Percentiles rank a stretch among this genome's conserved stretches.
Evolutionary conservation across 2,888 invertebrate species (phyloP).

Genomic region (Zaprionus obscuricornis): DNA sequence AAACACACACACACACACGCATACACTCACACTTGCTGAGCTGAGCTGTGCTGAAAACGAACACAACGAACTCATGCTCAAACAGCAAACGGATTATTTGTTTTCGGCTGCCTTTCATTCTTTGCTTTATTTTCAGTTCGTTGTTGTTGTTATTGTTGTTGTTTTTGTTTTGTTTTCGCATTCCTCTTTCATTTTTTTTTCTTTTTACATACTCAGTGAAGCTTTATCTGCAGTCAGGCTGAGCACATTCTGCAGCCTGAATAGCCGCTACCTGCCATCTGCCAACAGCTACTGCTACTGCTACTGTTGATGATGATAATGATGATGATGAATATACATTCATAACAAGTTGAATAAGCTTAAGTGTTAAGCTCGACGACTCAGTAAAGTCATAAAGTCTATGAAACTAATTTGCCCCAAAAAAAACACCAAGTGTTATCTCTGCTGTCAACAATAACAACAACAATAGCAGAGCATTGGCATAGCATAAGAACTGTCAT

Average conservation of each 20-base stretch:
- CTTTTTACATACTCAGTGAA: conserved; percentile 12
- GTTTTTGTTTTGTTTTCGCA: conserved; percentile 2
- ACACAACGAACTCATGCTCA: too few relatives aligned
- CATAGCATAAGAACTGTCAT: conserved; percentile 15
- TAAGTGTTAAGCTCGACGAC: conserved; percentile 29
- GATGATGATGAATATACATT: conserved; percentile 35
- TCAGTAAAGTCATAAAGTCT: conserved; percentile 7
- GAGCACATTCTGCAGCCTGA: conserved; percentile 35
- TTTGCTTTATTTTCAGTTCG: conserved; percentile 39
- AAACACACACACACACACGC: conserved; percentile 20
- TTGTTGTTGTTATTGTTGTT: conserved; percentile 1
- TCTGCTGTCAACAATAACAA: too few relatives aligned
- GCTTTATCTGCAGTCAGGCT: conserved; percentile 47
- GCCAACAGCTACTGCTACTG: background rate
- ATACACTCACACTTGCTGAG: conserved; percentile 36
- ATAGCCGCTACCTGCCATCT: conserved; percentile 24
- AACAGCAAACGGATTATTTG: conserved; percentile 69
- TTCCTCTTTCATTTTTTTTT: conserved; percentile 2
- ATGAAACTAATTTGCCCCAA: conserved; percentile 45
- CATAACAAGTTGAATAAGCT: too few relatives aligned
- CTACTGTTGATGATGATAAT: too few relatives aligned
- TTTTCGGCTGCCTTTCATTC: conserved; percentile 72
- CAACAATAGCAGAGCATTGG: background rate
- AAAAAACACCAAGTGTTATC: too few relatives aligned
- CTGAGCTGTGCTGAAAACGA: too few relatives aligned